phyloP scores from a whole-genome alignment of 2,113 vertebrate genomes.

The Phyllostomus discolor region DNA sequence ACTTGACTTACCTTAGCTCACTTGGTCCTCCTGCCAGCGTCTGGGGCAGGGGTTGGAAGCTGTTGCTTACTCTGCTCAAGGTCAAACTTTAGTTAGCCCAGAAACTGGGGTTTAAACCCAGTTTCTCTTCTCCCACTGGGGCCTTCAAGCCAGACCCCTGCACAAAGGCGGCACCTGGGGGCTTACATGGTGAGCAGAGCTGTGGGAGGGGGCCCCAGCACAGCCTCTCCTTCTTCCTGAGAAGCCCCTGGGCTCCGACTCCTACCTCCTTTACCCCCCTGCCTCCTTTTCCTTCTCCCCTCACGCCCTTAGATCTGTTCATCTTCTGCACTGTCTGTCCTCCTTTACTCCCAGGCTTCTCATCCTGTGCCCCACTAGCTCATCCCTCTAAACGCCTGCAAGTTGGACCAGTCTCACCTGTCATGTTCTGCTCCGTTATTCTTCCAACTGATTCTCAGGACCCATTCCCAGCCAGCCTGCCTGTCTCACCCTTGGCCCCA shows the following conservation, averaged over 20 bases:
- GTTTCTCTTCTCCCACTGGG: neutral
- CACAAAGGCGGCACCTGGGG: neutral
- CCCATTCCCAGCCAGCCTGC: neutral
- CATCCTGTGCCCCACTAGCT: neutral
- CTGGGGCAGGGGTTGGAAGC: neutral
- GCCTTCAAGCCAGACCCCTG: neutral
- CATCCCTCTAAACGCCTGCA: fast-evolving
- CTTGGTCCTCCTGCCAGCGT: neutral
- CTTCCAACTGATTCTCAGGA: neutral
- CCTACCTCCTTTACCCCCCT: neutral
- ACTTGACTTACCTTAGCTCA: neutral
- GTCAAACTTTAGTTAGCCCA: neutral
- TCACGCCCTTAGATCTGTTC: fast-evolving
- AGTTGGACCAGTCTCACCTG: neutral
- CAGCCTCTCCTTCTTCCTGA: neutral
- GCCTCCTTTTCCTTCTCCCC: neutral
- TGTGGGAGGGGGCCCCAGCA: neutral
- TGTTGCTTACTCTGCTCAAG: too few species aligned
- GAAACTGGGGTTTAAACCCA: neutral
- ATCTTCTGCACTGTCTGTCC: fast-evolving
- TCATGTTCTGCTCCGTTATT: fast-evolving
- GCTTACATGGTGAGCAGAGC: neutral
- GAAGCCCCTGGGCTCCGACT: neutral
- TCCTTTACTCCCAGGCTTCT: neutral
- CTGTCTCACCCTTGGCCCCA: neutral